These are phyloP conservation scores for Nibea coibor DNA, from an alignment of 2,113 vertebrate species.

Conservation along the genomic window DNA sequence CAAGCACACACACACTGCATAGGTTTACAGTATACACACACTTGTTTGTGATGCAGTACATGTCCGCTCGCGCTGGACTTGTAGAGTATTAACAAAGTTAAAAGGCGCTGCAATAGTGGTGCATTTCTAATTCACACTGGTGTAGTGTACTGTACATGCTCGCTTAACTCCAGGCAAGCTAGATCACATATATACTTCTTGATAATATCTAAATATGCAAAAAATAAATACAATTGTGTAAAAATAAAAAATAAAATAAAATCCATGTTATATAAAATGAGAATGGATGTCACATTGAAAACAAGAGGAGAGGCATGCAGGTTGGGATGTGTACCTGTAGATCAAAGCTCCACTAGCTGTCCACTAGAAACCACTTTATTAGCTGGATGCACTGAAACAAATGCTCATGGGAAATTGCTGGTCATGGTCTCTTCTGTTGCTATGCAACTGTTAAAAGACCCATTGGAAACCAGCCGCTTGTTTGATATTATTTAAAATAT, in stretches of 20 bases:
- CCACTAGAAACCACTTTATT: conserved; percentile 20
- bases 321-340: conserved; percentile 8
- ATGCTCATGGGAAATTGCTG: conserved; percentile 29
- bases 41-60: conserved; percentile 29
- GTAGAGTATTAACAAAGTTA: not conserved
- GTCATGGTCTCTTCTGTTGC: conserved; percentile 55
- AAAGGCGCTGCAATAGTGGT: conserved; percentile 3
- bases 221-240: not conserved
- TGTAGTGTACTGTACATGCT: not conserved
- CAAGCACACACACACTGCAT: conserved; percentile 36
- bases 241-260: not conserved
- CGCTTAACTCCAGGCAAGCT: not conserved
- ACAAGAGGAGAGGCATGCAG: not conserved
- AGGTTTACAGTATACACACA: not conserved
- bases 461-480: conserved; percentile 12
- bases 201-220: not conserved
- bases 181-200: not conserved
- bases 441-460: conserved; percentile 61
- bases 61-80: conserved; percentile 22
- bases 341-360: not conserved
- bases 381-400: conserved; percentile 37
- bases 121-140: conserved; percentile 22
- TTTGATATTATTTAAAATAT: conserved; percentile 31
- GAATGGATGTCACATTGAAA: not conserved
- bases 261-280: not conserved